Conservation (phyloP, 2,113 vertebrate genomes). For the Galeopterus variegatus region DNA sequence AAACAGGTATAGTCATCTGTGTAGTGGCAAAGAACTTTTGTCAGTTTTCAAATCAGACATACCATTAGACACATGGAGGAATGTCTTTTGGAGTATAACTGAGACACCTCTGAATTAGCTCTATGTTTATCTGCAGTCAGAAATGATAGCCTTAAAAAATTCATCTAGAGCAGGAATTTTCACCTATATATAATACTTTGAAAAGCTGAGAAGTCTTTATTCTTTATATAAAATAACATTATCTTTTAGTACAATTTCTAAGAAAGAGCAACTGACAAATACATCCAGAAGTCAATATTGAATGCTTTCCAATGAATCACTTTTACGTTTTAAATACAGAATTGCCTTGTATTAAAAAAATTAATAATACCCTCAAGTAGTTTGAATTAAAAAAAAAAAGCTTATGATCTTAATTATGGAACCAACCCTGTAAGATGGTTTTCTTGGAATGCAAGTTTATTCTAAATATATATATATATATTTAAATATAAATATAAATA, state of each 20-base stretch:
- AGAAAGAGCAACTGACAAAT: slow-evolving; percentile 37
- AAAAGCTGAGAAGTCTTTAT: slow-evolving; percentile 6
- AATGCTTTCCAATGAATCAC: not conserved
- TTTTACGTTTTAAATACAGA: slow-evolving; percentile 36
- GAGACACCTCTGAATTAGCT: not conserved
- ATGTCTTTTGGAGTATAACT: not conserved
- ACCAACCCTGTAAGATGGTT: not conserved
- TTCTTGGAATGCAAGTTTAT: not conserved
- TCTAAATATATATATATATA: not conserved
- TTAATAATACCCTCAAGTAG: not conserved
- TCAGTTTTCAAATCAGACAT: slow-evolving; percentile 25
- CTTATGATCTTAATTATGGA: not conserved
- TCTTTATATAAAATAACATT: not conserved
- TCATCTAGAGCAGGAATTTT: not conserved
- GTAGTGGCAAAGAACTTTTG: slow-evolving; percentile 40
- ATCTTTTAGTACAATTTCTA: slow-evolving; percentile 20
- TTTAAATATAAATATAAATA: too few relatives aligned
- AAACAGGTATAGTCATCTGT: not conserved
- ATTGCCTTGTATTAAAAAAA: not conserved
- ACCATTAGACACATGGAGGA: not conserved
- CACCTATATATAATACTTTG: not conserved
- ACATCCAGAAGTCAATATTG: not conserved
- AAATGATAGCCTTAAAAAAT: not conserved
- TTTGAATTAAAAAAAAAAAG: not conserved
- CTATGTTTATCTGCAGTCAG: slow-evolving; percentile 30